Conservation (phyloP, 2,888 invertebrate genomes). For the Ophraella communa region DNA sequence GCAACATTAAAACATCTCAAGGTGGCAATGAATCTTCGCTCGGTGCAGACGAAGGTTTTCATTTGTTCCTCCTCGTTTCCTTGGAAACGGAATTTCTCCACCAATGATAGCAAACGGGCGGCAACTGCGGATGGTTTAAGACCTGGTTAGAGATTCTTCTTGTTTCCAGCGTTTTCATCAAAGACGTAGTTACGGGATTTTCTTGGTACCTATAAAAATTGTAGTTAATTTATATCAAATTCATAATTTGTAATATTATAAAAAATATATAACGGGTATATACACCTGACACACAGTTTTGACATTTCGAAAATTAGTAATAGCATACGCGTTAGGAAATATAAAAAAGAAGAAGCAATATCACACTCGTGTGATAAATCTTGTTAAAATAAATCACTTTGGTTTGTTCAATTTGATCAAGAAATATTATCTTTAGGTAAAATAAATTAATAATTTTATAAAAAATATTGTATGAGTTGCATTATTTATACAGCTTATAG, state of each 20-base stretch:
- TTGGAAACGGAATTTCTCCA: conserved; percentile 56
- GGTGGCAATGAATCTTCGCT: conserved; percentile 60
- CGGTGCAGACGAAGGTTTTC: conserved; percentile 50
- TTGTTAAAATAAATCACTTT: too few species aligned
- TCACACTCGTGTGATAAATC: too few species aligned
- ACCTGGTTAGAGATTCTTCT: conserved; percentile 51
- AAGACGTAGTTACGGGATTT: neutral
- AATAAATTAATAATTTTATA: too few species aligned
- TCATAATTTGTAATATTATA: neutral
- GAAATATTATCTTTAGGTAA: too few species aligned
- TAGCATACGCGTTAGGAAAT: too few species aligned
- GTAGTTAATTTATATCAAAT: neutral
- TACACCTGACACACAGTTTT: too few species aligned
- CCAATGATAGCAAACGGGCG: conserved; percentile 58
- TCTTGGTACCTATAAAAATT: neutral
- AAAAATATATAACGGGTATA: too few species aligned
- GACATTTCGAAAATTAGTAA: too few species aligned
- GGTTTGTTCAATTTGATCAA: too few species aligned
- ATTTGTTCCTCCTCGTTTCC: conserved; percentile 59
- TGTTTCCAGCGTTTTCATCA: conserved; percentile 54
- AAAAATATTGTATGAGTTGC: too few species aligned
- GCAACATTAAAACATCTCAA: conserved; percentile 62
- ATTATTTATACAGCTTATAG: too few species aligned
- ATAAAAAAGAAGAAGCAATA: too few species aligned
- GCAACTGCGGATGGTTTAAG: conserved; percentile 58